Base-by-base conservation (phyloP, 2,888 invertebrate species). In the Bhutanitis thaidina region DNA sequence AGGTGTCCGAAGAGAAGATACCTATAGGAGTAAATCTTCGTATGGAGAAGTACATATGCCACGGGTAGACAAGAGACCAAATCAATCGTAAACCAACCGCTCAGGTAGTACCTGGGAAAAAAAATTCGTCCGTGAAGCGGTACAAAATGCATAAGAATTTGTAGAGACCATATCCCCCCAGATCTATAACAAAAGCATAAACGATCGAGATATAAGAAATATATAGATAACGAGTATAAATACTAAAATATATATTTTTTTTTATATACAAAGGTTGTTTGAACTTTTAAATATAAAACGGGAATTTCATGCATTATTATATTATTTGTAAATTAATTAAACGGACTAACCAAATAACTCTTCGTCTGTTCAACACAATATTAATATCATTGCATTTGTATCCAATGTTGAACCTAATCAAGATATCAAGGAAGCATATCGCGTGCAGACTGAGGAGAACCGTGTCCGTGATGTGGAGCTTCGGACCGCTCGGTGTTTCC, bases 371-470 rank as follows among this genome's bases (percentile, higher is more conserved):
- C 60, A 86, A 51, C 5, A 74, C 61, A 4, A 81, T 62, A 16
- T 59, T 55, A 5, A 54, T 53, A 1, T 63, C 55, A 1, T 54
- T 56, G 3, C 69, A 61, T 13, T 65, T 53, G 46, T 69, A 77
- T 10, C 87, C 87, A 0, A 67, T 71, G 43, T 81, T 77, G 53
- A 80, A 77, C 2, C 62, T 68, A n/a, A 85, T 16, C 8, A 69
- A 7, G 3, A 85, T 63, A 48, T 87, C 83, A 0, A 74, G 0
- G 12, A 77, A 52, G 51, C 81, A 79, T n/a, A 77, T 10, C 0
- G 63, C 3, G 37, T 85, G 53, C 0, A 80, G 52, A 0, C 47
- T 30, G 1, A 80, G 41, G 7, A 83, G 45, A 1, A 66, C n/a
- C 0, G 46, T 25, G 54, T 83, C 82, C 0, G 57, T 4, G 1